Conservation (phyloP, 2,113 vertebrate genomes). For the Stercorarius parasiticus region DNA sequence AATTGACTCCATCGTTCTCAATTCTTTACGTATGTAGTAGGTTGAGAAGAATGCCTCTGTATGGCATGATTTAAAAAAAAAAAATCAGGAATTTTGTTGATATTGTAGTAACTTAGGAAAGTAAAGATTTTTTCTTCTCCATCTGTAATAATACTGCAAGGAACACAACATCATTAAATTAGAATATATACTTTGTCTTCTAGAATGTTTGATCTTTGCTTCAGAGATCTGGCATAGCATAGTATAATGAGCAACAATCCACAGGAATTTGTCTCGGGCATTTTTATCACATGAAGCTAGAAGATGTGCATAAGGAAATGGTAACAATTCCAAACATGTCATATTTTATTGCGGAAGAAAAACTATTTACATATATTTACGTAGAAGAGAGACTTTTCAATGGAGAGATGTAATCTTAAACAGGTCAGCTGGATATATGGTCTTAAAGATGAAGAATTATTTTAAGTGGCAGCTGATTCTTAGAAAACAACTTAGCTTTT, state of each 20-base stretch:
- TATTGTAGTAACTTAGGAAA: not conserved
- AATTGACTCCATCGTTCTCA: rapidly evolving
- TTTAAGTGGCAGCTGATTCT: not conserved
- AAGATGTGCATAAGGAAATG: not conserved
- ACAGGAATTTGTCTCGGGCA: not conserved
- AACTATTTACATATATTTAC: not conserved
- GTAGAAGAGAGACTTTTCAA: not conserved
- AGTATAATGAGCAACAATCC: not conserved
- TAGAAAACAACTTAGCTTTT: not conserved
- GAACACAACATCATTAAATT: not conserved
- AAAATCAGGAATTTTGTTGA: not conserved
- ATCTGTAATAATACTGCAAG: not conserved
- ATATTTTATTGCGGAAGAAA: not conserved
- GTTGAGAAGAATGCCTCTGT: not conserved
- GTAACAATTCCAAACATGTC: not conserved
- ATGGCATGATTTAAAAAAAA: not conserved
- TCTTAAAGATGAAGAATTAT: not conserved
- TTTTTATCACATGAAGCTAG: not conserved
- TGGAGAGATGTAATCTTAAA: not conserved
- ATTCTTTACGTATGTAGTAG: not conserved
- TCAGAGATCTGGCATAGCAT: not conserved
- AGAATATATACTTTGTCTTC: not conserved
- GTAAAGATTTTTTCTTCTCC: not conserved
- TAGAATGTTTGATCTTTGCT: not conserved
- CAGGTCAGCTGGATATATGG: not conserved